Base-by-base conservation (phyloP, 64 coral and sea anemone genomes). In the Trachythela sp. region DNA sequence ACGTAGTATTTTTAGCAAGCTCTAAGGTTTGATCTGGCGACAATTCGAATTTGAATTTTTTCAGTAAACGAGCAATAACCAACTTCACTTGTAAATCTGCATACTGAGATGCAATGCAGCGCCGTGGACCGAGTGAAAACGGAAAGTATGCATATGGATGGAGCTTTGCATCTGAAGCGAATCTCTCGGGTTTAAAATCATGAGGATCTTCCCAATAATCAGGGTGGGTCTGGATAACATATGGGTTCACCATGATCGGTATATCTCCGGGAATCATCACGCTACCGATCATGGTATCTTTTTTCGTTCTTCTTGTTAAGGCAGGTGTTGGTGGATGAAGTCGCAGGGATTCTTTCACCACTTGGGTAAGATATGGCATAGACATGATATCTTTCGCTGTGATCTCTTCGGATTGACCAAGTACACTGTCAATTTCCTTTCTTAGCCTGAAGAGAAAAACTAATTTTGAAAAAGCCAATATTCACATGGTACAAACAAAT, bases 261-360 rank as follows among this genome's bases (percentile, higher is more conserved):
- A 29, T 80, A 35, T 80, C 37, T 39, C 15, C 75, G 20, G 75
- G 75, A 14, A 80, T 80, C 1, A 39, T 35, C 31, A 80, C 10
- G 37, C 33, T 22, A 34, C 75, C 75, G 35, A 80, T 20, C 33
- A 39, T 9, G 75, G 37, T 35, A 36, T 80, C 75, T 80, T 80
- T 80, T 17, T 80, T 29, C 0, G 75, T 80, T 35, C 31, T 80
- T 35, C 75, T 35, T 11, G 75, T 80, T 18, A 80, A 15, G 30
- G 75, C 33, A 39, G 75, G 26, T 80, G 75, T 80, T 2, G 75
- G 75, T 11, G 75, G 75, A 80, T 80, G 75, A 80, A 80, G 75
- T 15, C 75, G 75, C 15, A 80, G 37, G 13, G 33, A 37, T 80
- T 80, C 75, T 30, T 80, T 80, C 20, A 80, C 37, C 20, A 80